Evolutionary conservation across 2,113 vertebrate genomes (phyloP).

Genomic region (Diphyllodes magnificus): DNA sequence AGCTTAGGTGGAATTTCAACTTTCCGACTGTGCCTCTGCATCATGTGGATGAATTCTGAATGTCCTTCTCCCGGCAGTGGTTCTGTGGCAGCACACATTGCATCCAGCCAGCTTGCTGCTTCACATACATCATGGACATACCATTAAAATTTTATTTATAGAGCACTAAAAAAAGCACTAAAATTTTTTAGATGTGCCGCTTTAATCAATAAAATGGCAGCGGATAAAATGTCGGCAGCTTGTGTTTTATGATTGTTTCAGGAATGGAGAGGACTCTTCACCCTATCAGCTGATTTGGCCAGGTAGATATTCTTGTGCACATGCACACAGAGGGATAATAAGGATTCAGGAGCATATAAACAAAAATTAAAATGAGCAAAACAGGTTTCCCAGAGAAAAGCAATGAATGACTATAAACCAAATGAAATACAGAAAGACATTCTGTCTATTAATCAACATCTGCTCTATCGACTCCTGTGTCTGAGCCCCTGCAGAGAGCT

Average conservation of each 20-base stretch:
- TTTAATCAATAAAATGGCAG: neutral
- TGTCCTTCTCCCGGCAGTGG: rapidly evolving
- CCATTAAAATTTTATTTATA: neutral
- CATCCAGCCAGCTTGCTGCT: neutral
- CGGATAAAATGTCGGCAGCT: neutral
- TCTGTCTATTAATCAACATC: neutral
- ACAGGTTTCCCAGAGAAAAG: neutral
- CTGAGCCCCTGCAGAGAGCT: neutral
- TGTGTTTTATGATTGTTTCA: neutral
- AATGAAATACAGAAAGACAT: neutral
- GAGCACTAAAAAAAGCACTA: neutral
- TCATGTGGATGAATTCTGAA: neutral
- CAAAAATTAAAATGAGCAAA: neutral
- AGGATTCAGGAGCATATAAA: neutral
- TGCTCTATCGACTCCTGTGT: neutral
- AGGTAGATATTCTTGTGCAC: neutral
- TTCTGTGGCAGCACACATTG: neutral
- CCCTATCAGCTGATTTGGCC: neutral
- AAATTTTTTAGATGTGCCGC: neutral
- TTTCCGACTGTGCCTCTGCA: neutral
- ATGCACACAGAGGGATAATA: neutral
- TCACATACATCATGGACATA: neutral
- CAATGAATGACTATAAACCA: neutral
- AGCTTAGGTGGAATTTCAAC: slow-evolving; percentile 5
- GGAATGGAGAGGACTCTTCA: neutral